Evolutionary conservation across 2,113 vertebrate genomes (phyloP).

Genomic region (Octodon degus): DNA sequence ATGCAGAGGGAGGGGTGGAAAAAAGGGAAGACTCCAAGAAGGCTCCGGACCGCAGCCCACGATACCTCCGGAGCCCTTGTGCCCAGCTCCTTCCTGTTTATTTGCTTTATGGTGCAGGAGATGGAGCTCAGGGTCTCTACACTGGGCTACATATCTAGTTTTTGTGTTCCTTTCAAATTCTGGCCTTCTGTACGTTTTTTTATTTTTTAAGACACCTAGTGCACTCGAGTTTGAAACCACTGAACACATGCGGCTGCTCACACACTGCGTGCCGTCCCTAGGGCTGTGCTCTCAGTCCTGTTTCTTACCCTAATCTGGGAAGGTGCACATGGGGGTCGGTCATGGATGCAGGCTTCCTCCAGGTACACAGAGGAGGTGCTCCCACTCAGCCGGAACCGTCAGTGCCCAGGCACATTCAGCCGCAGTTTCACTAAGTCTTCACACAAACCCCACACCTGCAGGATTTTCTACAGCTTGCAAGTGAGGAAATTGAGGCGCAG

Average conservation of each 20-base stretch:
- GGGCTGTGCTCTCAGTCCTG: neutral
- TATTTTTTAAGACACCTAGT: neutral
- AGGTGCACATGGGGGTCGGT: too few species aligned
- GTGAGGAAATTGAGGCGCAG: neutral
- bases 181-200: neutral
- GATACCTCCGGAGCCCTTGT: too few species aligned
- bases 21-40: neutral
- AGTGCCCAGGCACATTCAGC: neutral
- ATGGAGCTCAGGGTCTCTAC: neutral
- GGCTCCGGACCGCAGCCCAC: neutral
- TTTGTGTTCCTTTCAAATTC: neutral
- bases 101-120: neutral
- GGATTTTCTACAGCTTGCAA: neutral
- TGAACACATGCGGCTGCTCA: neutral
- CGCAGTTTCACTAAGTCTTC: neutral
- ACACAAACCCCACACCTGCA: neutral
- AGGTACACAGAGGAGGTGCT: neutral
- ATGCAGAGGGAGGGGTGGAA: neutral
- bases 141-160: neutral
- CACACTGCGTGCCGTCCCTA: accelerated
- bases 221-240: neutral
- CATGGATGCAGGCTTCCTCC: neutral
- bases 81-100: neutral
- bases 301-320: neutral
- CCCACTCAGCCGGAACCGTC: neutral